These are phyloP conservation scores for Anarrhichthys ocellatus DNA, from an alignment of 2,113 vertebrate genomes.

Conservation along the genomic window DNA sequence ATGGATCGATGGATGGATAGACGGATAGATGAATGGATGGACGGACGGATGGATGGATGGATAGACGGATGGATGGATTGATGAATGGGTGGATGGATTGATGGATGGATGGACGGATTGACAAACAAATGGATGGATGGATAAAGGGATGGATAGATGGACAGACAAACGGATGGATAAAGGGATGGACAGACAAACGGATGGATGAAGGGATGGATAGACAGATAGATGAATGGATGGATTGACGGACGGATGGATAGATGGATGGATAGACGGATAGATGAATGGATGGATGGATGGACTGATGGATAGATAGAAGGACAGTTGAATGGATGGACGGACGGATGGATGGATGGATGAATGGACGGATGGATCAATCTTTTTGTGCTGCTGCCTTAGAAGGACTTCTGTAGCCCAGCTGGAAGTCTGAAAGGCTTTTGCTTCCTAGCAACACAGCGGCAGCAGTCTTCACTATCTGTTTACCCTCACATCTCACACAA, in stretches of 20 bases:
- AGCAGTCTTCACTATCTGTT: slow-evolving; percentile 13
- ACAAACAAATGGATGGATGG: not conserved
- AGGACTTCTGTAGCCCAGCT: slow-evolving; percentile 16
- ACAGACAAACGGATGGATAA: not conserved
- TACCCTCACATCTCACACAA: slow-evolving; percentile 8
- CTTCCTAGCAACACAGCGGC: slow-evolving; percentile 14
- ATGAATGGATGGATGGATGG: not conserved
- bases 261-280: not conserved
- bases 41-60: not conserved
- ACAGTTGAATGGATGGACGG: not conserved
- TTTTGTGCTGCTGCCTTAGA: slow-evolving; percentile 5
- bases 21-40: not conserved
- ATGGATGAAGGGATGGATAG: not conserved
- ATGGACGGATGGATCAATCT: not conserved
- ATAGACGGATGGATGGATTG: too few species aligned
- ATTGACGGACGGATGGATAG: not conserved
- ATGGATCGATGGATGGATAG: too few species aligned
- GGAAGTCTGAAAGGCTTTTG: slow-evolving; percentile 20
- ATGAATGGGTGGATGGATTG: not conserved
- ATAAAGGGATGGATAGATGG: too few species aligned
- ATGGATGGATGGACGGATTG: not conserved
- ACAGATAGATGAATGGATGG: not conserved
- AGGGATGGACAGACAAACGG: not conserved
- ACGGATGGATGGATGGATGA: not conserved
- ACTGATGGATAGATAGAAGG: too few species aligned